phyloP scores from a whole-genome alignment of 1,140 invertebrate species.

The Drosophila guanche region DNA sequence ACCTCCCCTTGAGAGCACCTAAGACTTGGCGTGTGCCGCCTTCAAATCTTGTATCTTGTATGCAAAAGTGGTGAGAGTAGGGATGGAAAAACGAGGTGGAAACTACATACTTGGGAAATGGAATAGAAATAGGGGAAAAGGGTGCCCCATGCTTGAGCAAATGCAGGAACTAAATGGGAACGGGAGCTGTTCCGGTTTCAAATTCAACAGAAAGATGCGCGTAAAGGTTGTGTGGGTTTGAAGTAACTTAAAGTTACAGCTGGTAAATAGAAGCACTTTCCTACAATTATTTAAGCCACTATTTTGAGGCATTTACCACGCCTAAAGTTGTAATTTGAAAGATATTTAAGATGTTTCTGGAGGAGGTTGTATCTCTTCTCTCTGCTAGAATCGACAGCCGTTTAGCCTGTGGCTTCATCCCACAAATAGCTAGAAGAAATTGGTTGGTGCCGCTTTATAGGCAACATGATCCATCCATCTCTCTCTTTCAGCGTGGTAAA shows the following conservation, averaged over 20 bases:
- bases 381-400: no score
- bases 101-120: slow-evolving; percentile 1
- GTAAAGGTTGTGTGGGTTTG: no score
- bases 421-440: neutral
- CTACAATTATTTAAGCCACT: no score
- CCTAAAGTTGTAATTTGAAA: no score
- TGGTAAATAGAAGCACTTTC: no score
- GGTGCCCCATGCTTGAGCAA: slow-evolving; percentile 4
- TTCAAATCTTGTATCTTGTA: slow-evolving; percentile 43
- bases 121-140: slow-evolving; percentile 26
- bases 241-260: no score
- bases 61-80: slow-evolving; percentile 31
- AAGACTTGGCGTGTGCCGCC: slow-evolving; percentile 14
- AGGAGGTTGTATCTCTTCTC: no score
- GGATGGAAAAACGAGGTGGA: no score
- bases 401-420: neutral
- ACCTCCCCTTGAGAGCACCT: neutral
- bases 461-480: neutral
- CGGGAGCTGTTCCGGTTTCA: neutral
- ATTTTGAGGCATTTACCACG: no score
- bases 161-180: slow-evolving; percentile 28
- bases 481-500: neutral
- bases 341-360: no score
- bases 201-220: no score
- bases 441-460: slow-evolving; percentile 3